Conservation (phyloP, 2,113 vertebrate species). For the Verasper variegatus region DNA sequence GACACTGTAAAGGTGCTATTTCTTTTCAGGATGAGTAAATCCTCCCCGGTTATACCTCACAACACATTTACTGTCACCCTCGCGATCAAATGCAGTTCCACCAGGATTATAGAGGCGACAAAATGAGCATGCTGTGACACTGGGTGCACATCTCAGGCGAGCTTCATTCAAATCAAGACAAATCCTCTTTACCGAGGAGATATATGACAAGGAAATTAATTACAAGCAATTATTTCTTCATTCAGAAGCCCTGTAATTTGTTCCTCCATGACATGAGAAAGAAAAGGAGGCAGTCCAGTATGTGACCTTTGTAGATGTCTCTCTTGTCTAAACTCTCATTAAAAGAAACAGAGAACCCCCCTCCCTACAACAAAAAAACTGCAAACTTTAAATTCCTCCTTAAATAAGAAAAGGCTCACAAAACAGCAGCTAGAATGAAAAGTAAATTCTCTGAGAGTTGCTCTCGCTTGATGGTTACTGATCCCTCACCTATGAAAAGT, state of each 20-base stretch:
- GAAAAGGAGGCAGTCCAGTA: conserved; percentile 47
- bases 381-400: conserved; percentile 38
- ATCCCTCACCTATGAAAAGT: not conserved
- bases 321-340: conserved; percentile 39
- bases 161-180: conserved; percentile 49
- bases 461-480: not conserved
- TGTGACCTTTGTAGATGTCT: conserved; percentile 60
- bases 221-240: conserved; percentile 62
- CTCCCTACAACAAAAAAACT: conserved; percentile 2
- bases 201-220: conserved; percentile 62
- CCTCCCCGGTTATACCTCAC: conserved; percentile 11
- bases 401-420: not conserved
- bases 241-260: conserved; percentile 52
- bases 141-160: conserved; percentile 3
- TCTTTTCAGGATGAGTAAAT: conserved; percentile 20
- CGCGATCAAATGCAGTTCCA: not conserved
- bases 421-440: conserved; percentile 7
- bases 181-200: conserved; percentile 40
- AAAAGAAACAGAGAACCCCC: conserved; percentile 37
- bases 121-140: conserved; percentile 14
- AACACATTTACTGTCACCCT: not conserved
- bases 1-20: conserved; percentile 9
- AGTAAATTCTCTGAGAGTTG: not conserved
- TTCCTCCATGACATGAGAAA: conserved; percentile 41
- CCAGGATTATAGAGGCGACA: not conserved